Percentiles rank a stretch among this genome's conserved stretches.
These are phyloP conservation scores for Drosophila pseudoananassae DNA, from an alignment of 1,140 invertebrate genomes.

Conservation along the genomic window DNA sequence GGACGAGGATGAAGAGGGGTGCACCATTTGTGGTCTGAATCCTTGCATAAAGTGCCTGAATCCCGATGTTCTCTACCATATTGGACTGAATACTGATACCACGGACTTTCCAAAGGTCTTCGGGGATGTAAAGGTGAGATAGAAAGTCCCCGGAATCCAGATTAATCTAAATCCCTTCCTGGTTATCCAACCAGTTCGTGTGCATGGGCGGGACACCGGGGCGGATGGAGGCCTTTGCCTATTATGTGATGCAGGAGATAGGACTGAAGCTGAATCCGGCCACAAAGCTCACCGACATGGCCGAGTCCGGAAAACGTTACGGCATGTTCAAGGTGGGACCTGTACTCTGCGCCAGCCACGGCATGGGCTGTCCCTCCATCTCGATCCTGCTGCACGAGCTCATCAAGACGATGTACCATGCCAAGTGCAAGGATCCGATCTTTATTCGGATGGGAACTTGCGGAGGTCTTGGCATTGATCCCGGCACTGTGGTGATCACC, in stretches of 20 bases:
- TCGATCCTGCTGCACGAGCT: conserved; percentile 91
- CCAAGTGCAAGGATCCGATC: conserved; percentile 88
- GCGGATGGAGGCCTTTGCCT: conserved; percentile 53
- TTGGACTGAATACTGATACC: conserved; percentile 33
- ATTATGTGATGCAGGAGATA: conserved; percentile 55
- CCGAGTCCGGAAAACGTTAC: conserved; percentile 42
- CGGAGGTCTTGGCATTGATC: conserved; percentile 89
- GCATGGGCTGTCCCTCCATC: conserved; percentile 92
- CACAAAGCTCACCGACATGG: conserved; percentile 41
- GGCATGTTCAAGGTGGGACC: conserved; percentile 63
- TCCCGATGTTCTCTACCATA: conserved; percentile 55
- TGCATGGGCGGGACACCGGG: conserved; percentile 42
- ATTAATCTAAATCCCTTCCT: background rate
- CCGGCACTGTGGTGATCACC: conserved; percentile 89
- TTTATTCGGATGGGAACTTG: conserved; percentile 92
- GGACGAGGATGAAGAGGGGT: background rate
- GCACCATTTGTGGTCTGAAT: conserved; percentile 32
- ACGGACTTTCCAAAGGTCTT: conserved; percentile 58
- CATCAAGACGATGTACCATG: conserved; percentile 91
- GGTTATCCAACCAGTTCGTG: conserved; percentile 45
- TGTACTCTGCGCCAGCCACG: conserved; percentile 87
- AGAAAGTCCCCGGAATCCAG: background rate
- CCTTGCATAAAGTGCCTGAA: conserved; percentile 53
- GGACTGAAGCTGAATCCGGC: conserved; percentile 47
- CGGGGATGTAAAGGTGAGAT: conserved; percentile 66